A percentile compares a stretch with the other conserved stretches of the same genome.
phyloP scores from a whole-genome alignment of 2,113 vertebrate genomes.

The Hucho hucho region DNA sequence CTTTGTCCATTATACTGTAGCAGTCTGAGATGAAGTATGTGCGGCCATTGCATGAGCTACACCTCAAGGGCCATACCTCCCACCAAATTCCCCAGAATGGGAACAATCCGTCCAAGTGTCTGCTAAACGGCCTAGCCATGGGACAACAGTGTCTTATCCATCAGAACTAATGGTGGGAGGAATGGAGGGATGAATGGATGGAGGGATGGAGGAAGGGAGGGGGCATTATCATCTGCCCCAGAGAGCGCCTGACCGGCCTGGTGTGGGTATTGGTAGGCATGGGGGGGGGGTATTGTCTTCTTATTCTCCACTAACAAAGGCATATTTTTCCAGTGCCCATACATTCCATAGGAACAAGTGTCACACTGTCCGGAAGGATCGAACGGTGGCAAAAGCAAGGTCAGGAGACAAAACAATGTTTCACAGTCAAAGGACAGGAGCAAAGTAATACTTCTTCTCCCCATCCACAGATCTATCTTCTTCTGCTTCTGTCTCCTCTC shows the following conservation, averaged over 20 bases:
- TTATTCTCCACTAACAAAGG: slow-evolving; percentile 47
- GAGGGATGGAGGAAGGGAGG: not conserved
- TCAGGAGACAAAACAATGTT: slow-evolving; percentile 31
- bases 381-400: slow-evolving; percentile 19
- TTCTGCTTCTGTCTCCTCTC: not conserved
- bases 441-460: not conserved
- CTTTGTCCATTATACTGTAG: slow-evolving; percentile 39
- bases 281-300: slow-evolving; percentile 28
- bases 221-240: slow-evolving; percentile 28
- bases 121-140: slow-evolving; percentile 5
- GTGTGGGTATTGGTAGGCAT: slow-evolving; percentile 18
- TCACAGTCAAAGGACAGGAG: slow-evolving; percentile 14
- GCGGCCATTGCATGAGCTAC: slow-evolving; percentile 30
- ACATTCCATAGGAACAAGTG: slow-evolving; percentile 36
- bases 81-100: slow-evolving; percentile 34
- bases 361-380: slow-evolving; percentile 16
- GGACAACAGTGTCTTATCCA: slow-evolving; percentile 30
- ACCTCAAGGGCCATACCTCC: slow-evolving; percentile 44
- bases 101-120: slow-evolving; percentile 40
- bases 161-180: not conserved
- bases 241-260: slow-evolving; percentile 37
- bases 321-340: slow-evolving; percentile 34
- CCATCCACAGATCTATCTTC: not conserved
- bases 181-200: not conserved
- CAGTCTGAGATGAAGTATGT: slow-evolving; percentile 27